Evolutionary conservation across 2,113 vertebrate genomes (phyloP).

Genomic region (Azemiops feae): DNA sequence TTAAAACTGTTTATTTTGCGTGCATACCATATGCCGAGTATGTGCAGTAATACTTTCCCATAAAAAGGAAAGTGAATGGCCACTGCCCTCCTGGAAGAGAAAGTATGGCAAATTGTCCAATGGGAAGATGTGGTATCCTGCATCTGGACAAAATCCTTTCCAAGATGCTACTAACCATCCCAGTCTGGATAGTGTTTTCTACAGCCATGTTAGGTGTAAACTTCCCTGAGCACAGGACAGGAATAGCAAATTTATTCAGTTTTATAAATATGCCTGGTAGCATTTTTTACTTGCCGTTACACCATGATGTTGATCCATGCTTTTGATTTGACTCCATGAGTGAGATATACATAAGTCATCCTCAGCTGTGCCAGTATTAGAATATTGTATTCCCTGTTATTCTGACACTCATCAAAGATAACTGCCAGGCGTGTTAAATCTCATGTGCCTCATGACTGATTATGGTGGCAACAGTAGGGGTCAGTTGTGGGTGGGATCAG

Average conservation of each 20-base stretch:
- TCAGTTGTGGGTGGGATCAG: background rate
- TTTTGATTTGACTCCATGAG: background rate
- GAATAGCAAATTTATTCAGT: background rate
- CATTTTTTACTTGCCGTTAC: background rate
- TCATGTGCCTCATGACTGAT: background rate
- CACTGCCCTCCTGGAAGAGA: background rate
- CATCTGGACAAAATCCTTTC: background rate
- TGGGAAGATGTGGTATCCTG: background rate
- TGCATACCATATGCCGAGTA: background rate
- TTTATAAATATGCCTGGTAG: background rate
- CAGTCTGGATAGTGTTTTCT: background rate
- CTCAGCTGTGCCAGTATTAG: background rate
- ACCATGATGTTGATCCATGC: background rate
- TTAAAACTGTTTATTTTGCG: background rate
- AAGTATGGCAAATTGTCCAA: background rate
- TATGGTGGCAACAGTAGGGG: background rate
- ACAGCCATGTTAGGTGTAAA: background rate
- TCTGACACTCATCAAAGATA: background rate
- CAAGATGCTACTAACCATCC: background rate
- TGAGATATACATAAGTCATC: background rate
- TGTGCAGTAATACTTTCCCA: background rate
- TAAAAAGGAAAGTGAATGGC: background rate
- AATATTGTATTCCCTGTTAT: background rate
- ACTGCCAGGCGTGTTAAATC: background rate
- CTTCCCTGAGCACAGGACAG: background rate